Evolutionary conservation across 2,888 invertebrate species (phyloP).

Genomic region (Scotopteryx bipunctaria): DNA sequence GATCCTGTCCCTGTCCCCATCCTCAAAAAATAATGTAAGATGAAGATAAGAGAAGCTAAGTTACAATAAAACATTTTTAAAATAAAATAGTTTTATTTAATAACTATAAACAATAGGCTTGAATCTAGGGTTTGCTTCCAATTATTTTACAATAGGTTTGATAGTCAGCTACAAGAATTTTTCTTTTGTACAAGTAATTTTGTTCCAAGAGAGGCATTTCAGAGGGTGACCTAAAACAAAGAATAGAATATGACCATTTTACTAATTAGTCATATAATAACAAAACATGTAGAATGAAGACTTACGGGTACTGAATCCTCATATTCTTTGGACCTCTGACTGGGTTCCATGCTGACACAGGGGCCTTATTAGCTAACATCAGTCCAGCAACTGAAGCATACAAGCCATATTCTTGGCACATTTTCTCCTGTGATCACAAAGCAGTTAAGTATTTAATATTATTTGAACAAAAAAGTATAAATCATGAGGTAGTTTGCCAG

Average conservation of each 20-base stretch:
- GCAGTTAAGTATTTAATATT: too few species aligned
- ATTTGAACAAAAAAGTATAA: background rate
- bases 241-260: background rate
- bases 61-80: slow-evolving; percentile 7
- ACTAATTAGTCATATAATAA: background rate
- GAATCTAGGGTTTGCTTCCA: slow-evolving; percentile 36
- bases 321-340: slow-evolving; percentile 83
- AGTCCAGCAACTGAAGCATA: slow-evolving; percentile 86
- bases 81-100: slow-evolving; percentile 10
- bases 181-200: slow-evolving; percentile 70
- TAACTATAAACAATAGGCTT: background rate
- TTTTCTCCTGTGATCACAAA: slow-evolving; percentile 72
- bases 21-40: slow-evolving; percentile 39
- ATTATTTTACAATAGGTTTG: slow-evolving; percentile 76
- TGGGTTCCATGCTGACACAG: slow-evolving; percentile 89
- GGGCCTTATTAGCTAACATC: slow-evolving; percentile 88
- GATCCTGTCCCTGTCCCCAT: slow-evolving; percentile 65
- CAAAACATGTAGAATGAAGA: slow-evolving; percentile 14
- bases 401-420: slow-evolving; percentile 83
- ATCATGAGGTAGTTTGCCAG: background rate
- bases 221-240: slow-evolving; percentile 57
- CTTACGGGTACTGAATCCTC: slow-evolving; percentile 75
- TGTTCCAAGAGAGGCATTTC: slow-evolving; percentile 65
- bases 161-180: slow-evolving; percentile 73
- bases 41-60: slow-evolving; percentile 5